Evolutionary conservation across 2,797 vertebrate genomes (phyloP).

Genomic region (Macroramphosus scolopax): DNA sequence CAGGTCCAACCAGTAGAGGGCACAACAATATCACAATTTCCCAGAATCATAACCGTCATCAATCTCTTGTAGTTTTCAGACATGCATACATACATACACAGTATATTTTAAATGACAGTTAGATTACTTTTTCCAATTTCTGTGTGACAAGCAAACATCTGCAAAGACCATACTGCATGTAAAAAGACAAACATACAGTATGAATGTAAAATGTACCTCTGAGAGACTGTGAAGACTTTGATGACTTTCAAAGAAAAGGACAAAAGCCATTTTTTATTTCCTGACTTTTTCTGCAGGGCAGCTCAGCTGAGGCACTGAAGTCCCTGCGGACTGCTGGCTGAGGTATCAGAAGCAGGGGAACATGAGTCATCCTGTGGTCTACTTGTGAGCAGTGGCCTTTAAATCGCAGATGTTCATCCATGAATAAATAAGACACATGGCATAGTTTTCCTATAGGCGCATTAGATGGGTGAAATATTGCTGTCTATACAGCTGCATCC

Average conservation of each 20-base stretch:
- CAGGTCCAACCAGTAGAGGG: conserved; percentile 58
- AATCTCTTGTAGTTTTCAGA: background rate
- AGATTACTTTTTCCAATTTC: no score
- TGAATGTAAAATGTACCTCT: no score
- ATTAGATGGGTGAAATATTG: background rate
- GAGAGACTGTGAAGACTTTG: no score
- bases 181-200: no score
- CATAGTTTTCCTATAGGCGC: background rate
- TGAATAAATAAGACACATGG: conserved; percentile 30
- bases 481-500: no score
- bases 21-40: conserved; percentile 29
- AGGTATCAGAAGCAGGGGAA: conserved; percentile 1
- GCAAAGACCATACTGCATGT: no score
- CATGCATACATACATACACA: no score
- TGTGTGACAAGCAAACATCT: no score
- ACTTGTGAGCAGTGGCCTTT: conserved; percentile 42
- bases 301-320: conserved; percentile 1
- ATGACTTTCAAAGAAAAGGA: no score
- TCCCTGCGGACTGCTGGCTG: conserved; percentile 7
- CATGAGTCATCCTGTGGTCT: conserved; percentile 33
- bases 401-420: conserved; percentile 24
- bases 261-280: background rate
- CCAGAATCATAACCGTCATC: background rate
- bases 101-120: no score
- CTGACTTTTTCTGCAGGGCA: background rate